Evolutionary conservation across 2,888 invertebrate species (phyloP).

Genomic region (Lepidonotus clava): DNA sequence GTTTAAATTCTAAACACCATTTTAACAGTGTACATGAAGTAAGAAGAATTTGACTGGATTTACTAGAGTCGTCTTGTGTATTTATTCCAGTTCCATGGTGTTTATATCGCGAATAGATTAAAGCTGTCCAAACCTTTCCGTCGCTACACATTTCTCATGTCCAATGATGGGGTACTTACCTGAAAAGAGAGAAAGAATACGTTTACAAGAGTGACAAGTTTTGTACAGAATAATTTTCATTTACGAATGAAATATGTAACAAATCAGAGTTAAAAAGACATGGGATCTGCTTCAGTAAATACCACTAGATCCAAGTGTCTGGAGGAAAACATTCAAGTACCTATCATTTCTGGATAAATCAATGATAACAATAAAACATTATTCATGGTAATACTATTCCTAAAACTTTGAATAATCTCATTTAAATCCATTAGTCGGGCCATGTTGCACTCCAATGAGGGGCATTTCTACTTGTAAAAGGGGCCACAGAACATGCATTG

Average conservation of each 20-base stretch:
- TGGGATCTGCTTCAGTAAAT: not conserved
- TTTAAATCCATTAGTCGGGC: not conserved
- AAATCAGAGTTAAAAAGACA: not conserved
- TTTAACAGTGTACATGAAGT: too few species aligned
- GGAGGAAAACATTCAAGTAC: not conserved
- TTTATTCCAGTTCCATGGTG: too few species aligned
- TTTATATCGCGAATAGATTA: too few species aligned
- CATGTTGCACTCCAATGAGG: not conserved
- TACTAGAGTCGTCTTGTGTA: too few species aligned
- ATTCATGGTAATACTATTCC: slow-evolving; percentile 17
- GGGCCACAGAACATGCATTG: not conserved
- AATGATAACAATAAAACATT: slow-evolving; percentile 8
- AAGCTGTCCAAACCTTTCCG: too few species aligned
- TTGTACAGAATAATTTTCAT: not conserved
- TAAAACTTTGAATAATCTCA: slow-evolving; percentile 31
- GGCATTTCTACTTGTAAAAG: not conserved
- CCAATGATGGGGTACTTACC: not conserved
- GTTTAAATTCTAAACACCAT: too few species aligned
- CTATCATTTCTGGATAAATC: slow-evolving; percentile 3
- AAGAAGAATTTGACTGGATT: too few species aligned
- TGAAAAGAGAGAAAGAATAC: not conserved
- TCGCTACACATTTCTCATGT: not conserved
- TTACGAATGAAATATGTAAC: not conserved
- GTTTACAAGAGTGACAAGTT: not conserved
- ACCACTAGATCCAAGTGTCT: not conserved